phyloP scores from a whole-genome alignment of 2,888 invertebrate genomes.

The Stenotaenia linearis region DNA sequence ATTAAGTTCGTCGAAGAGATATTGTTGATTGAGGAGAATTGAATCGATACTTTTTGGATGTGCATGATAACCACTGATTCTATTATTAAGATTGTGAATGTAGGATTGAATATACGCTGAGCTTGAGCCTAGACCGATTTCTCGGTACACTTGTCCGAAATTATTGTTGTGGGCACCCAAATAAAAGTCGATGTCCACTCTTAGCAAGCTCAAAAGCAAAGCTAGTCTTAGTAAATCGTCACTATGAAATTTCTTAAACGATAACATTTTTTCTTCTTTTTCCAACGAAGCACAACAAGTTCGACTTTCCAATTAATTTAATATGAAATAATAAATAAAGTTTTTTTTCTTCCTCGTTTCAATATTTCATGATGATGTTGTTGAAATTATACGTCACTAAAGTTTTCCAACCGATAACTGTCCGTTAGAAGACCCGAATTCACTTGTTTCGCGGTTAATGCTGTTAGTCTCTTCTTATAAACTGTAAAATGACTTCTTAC shows the following conservation, averaged over 20 bases:
- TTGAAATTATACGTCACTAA: no score
- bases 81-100: constrained; percentile 35
- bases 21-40: constrained; percentile 62
- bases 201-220: constrained; percentile 69
- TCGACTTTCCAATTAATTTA: not conserved
- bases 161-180: constrained; percentile 53
- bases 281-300: not conserved
- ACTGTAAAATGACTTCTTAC: not conserved
- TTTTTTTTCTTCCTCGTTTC: not conserved
- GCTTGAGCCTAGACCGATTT: constrained; percentile 37
- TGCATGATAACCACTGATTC: constrained; percentile 44
- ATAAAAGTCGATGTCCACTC: constrained; percentile 67
- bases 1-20: constrained; percentile 66
- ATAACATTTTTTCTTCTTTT: constrained; percentile 45
- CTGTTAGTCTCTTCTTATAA: not conserved
- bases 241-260: constrained; percentile 72
- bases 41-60: constrained; percentile 69
- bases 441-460: not conserved
- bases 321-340: not conserved
- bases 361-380: no score
- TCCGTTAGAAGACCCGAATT: no score
- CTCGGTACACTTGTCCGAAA: constrained; percentile 34
- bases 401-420: no score
- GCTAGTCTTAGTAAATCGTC: constrained; percentile 76
- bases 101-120: constrained; percentile 38